Conservation (phyloP, 2,888 invertebrate genomes). For the Spilarctia lutea region DNA sequence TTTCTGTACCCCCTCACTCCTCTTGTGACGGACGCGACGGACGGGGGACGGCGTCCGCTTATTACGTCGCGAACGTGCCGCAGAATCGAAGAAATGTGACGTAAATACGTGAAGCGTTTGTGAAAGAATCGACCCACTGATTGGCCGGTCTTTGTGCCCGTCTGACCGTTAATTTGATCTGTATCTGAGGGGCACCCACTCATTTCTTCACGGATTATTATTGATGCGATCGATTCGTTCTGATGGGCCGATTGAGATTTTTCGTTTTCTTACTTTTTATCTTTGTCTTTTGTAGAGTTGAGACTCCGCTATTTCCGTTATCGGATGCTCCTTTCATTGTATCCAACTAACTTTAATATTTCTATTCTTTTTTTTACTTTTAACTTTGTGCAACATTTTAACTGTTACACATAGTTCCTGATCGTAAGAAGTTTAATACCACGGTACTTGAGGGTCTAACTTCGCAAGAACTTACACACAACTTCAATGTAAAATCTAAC, state of each 20-base stretch:
- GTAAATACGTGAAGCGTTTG: slow-evolving; percentile 81
- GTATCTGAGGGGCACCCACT: slow-evolving; percentile 69
- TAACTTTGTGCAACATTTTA: slow-evolving; percentile 1
- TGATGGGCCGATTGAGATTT: slow-evolving; percentile 55
- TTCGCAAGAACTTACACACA: slow-evolving; percentile 16
- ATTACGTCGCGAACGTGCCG: slow-evolving; percentile 85
- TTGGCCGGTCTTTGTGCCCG: slow-evolving; percentile 81
- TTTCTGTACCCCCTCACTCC: slow-evolving; percentile 48
- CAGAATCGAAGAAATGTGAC: slow-evolving; percentile 86
- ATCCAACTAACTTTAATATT: slow-evolving; percentile 6
- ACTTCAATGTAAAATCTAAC: slow-evolving; percentile 41
- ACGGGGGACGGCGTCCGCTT: slow-evolving; percentile 78
- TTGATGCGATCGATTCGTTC: slow-evolving; percentile 75
- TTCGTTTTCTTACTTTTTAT: slow-evolving; percentile 25
- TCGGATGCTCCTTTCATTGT: slow-evolving; percentile 17
- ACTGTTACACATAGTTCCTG: not conserved
- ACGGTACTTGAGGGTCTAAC: slow-evolving; percentile 16
- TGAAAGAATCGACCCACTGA: slow-evolving; percentile 80
- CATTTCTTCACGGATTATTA: slow-evolving; percentile 76
- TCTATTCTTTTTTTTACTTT: slow-evolving; percentile 5
- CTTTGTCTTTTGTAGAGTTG: slow-evolving; percentile 23
- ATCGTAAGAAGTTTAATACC: not conserved
- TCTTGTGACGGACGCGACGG: slow-evolving; percentile 72
- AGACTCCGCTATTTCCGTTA: slow-evolving; percentile 21
- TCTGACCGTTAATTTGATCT: slow-evolving; percentile 84